Percentiles rank a stretch among this genome's conserved stretches.
These are phyloP conservation scores for Mormyrops boulengeri DNA, from an alignment of 2,797 vertebrate genomes.

Conservation along the genomic window DNA sequence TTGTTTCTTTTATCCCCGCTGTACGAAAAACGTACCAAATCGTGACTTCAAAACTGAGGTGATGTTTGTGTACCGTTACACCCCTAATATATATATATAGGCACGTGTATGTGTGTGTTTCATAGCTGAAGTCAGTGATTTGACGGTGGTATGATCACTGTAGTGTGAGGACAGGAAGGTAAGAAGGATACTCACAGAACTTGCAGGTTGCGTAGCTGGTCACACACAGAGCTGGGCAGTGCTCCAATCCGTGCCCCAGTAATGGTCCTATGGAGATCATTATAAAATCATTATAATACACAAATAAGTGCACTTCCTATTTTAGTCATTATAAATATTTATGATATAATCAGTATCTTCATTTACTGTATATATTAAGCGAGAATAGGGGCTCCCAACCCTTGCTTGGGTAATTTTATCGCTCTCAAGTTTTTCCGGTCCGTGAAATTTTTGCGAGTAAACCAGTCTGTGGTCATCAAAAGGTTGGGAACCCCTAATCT, in stretches of 20 bases:
- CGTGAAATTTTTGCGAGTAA: background rate
- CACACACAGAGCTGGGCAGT: slow-evolving; percentile 73
- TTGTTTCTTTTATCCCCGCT: background rate
- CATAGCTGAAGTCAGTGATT: background rate
- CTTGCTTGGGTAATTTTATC: background rate
- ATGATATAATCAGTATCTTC: background rate
- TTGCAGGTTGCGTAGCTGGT: slow-evolving; percentile 82
- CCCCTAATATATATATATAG: background rate
- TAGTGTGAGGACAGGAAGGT: background rate
- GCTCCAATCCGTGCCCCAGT: slow-evolving; percentile 80
- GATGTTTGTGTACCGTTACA: background rate
- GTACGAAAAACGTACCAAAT: background rate
- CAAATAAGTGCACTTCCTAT: background rate
- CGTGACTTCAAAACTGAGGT: no score
- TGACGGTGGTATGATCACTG: background rate
- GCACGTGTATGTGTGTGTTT: background rate
- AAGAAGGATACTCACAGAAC: slow-evolving; percentile 70
- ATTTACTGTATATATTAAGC: background rate
- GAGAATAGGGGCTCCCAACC: background rate
- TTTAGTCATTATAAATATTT: background rate
- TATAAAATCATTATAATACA: slow-evolving; percentile 5
- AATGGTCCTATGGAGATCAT: slow-evolving; percentile 67
- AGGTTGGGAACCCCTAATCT: background rate
- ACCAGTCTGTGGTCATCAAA: background rate
- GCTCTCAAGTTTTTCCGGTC: background rate